phyloP scores from a whole-genome alignment of 53 echinoderm and acorn worm genomes.

The Echinometra lucunter region DNA sequence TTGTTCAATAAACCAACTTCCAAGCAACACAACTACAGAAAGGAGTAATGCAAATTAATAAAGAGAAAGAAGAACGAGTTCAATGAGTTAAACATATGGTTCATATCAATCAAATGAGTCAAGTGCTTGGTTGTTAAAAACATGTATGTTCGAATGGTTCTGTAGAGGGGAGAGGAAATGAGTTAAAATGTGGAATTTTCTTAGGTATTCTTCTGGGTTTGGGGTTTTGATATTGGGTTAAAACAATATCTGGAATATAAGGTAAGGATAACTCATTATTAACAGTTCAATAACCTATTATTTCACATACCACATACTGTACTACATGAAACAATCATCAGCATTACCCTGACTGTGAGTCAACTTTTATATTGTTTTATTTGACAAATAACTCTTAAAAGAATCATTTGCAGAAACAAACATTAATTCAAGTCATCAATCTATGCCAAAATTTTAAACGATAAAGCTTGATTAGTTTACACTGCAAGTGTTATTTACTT shows the following conservation, averaged over 20 bases:
- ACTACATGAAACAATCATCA: too few species aligned
- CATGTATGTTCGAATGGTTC: background rate
- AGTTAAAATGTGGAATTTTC: background rate
- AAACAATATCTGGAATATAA: background rate
- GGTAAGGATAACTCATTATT: background rate
- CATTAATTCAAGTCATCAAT: too few species aligned
- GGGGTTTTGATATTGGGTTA: background rate
- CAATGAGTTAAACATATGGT: background rate
- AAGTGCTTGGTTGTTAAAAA: background rate
- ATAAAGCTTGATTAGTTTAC: too few species aligned
- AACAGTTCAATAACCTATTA: background rate
- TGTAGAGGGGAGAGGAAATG: background rate
- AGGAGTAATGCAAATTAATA: background rate
- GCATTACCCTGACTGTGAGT: too few species aligned
- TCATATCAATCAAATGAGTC: background rate
- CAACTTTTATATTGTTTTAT: too few species aligned
- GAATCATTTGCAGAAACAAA: too few species aligned
- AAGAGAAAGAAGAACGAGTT: background rate
- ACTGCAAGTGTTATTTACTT: too few species aligned
- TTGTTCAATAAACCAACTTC: background rate
- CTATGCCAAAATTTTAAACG: too few species aligned
- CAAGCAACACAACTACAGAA: background rate
- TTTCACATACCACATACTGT: too few species aligned
- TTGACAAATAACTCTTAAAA: too few species aligned
- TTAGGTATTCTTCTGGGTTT: background rate